phyloP scores from a whole-genome alignment of 2,888 invertebrate species.

The Ophraella communa region DNA sequence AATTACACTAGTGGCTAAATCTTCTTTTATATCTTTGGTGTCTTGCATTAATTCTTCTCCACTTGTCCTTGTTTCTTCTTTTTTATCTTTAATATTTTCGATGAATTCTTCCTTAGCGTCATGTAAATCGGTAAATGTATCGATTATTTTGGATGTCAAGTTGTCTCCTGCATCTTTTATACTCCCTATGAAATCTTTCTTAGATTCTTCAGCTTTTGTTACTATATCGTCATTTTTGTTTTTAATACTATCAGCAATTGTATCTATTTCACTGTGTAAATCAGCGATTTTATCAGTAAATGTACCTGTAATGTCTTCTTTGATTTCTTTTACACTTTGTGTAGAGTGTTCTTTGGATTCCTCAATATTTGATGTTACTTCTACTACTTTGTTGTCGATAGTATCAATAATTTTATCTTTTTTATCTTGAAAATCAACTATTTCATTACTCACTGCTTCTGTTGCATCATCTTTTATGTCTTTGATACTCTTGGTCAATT shows the following conservation, averaged over 20 bases:
- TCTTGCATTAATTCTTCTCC: constrained; percentile 1
- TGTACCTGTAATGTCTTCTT: background rate
- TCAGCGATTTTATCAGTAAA: background rate
- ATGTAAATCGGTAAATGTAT: background rate
- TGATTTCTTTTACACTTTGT: too few relatives aligned
- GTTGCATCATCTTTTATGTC: constrained; percentile 1
- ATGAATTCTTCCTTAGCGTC: background rate
- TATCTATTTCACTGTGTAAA: background rate
- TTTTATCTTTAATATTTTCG: background rate
- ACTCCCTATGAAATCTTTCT: background rate
- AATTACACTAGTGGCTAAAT: background rate
- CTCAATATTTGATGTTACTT: background rate
- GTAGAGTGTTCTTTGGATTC: background rate
- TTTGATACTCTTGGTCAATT: constrained; percentile 20
- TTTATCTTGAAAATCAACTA: background rate
- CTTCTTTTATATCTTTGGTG: background rate
- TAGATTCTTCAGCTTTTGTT: background rate
- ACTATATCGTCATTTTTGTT: background rate
- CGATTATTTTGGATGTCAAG: background rate
- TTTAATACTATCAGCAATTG: background rate
- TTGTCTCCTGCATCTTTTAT: background rate
- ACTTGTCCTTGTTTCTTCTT: constrained; percentile 1
- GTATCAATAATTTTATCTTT: background rate
- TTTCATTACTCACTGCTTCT: background rate
- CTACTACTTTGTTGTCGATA: background rate